Base-by-base conservation (phyloP, 2,113 vertebrate genomes). In the Macquaria australasica region DNA sequence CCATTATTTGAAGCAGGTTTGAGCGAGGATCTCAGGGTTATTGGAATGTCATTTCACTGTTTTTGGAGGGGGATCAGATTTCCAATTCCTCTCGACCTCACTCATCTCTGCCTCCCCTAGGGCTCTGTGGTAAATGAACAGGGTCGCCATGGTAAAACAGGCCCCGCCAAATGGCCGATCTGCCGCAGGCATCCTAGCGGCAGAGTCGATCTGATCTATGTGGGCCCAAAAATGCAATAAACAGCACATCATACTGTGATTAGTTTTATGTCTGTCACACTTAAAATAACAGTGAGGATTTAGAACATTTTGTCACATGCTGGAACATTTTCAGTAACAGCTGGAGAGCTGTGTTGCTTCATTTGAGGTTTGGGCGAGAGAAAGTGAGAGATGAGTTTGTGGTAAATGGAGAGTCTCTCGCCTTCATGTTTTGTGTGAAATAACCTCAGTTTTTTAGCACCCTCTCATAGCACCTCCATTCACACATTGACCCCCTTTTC, bases 1-100 rank as follows among this genome's bases (percentile, higher is more conserved):
- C 82, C 37, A 53, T 85, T 84, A 82, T 87, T 53, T 73, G 79
- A 88, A 73, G 72, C 88, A 91, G 87, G 88, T 85, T 90, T 73
- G 79, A 81, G 78, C 51, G 20, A 79, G 73, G 60, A 70, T 91
- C 87, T 77, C 77, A 55, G 82, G 84, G 84, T 91, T 91, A 92
- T 91, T 93, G 91, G 88, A 93, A 91, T 88, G 92, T 87, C 87
- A 90, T 91, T 82, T 88, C 58, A 76, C 60, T 85, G 77, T 81
- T 91, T 92, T 93, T 84, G 72, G 77, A 87, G 51, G 59, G 59
- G 60, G 87, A 92, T 93, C 89, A 87, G 73, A 93, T 92, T 88
- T 91, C 75, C 82, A 85, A 84, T 93, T 86, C 77, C 70, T 82
- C 82, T 83, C 81, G 88, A 87, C 87, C 87, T 86, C 74, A 5